Conservation (phyloP, 2,888 invertebrate species). For the Branchipolynoe longqiensis region DNA sequence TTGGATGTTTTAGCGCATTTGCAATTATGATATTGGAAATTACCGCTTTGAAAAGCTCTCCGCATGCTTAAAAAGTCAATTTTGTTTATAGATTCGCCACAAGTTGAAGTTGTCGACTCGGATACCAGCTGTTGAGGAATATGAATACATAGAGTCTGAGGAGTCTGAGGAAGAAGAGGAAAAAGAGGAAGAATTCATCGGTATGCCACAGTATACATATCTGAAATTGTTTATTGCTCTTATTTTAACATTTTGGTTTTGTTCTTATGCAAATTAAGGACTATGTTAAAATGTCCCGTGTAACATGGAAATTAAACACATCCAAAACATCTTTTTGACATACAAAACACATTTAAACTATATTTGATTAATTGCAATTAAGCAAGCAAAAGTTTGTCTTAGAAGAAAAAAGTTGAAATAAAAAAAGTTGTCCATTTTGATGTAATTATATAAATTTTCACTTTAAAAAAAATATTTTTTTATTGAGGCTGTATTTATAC, state of each 20-base stretch:
- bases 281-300: neutral
- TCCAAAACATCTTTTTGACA: too few relatives aligned
- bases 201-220: neutral
- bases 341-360: neutral
- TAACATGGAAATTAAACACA: neutral
- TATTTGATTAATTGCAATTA: neutral
- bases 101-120: neutral
- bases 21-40: too few relatives aligned
- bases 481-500: too few relatives aligned
- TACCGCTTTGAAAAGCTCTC: neutral
- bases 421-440: too few relatives aligned
- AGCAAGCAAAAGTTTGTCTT: neutral
- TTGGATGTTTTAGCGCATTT: too few relatives aligned
- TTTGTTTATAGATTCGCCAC: neutral
- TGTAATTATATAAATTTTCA: too few relatives aligned
- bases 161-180: slow-evolving; percentile 61
- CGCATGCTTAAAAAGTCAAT: neutral
- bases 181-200: slow-evolving; percentile 52
- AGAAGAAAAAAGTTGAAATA: too few relatives aligned
- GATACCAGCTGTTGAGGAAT: neutral
- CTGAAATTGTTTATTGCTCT: neutral
- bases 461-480: too few relatives aligned
- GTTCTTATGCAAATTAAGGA: neutral
- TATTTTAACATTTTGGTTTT: neutral
- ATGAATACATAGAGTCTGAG: neutral